These are phyloP conservation scores for Parnassius apollo DNA, from an alignment of 2,888 invertebrate genomes.

Conservation along the genomic window DNA sequence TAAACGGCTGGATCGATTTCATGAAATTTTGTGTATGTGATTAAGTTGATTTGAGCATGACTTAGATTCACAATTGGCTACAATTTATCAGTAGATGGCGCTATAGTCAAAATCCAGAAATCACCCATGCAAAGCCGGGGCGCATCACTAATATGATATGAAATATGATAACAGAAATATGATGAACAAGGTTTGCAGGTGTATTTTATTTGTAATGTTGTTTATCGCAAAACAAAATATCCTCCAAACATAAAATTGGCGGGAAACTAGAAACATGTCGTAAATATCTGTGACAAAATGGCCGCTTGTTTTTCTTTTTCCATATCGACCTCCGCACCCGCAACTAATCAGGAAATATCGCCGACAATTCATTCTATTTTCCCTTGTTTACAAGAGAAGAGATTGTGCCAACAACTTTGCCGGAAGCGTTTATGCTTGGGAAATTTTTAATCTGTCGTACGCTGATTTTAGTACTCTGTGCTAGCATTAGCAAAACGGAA, in stretches of 20 bases:
- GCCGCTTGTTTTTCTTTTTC: slow-evolving; percentile 5
- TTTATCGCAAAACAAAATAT: too few relatives aligned
- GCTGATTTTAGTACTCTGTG: slow-evolving; percentile 4
- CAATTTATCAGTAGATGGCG: too few relatives aligned
- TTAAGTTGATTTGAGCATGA: too few relatives aligned
- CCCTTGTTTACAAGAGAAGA: slow-evolving; percentile 32
- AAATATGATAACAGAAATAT: too few relatives aligned
- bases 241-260: not conserved
- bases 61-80: too few relatives aligned
- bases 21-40: too few relatives aligned
- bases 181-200: too few relatives aligned
- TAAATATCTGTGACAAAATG: slow-evolving; percentile 12
- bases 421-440: slow-evolving; percentile 18
- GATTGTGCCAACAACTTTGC: slow-evolving; percentile 23
- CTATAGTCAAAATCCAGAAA: too few relatives aligned
- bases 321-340: not conserved
- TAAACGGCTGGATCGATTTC: too few relatives aligned
- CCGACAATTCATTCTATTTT: slow-evolving; percentile 39
- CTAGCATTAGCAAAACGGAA: not conserved
- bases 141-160: too few relatives aligned
- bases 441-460: slow-evolving; percentile 29
- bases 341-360: slow-evolving; percentile 39
- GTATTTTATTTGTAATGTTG: too few relatives aligned
- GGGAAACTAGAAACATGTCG: not conserved
- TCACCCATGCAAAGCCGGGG: too few relatives aligned